Evolutionary conservation across 2,797 vertebrate genomes (phyloP).

Genomic region (Mus spretus): DNA sequence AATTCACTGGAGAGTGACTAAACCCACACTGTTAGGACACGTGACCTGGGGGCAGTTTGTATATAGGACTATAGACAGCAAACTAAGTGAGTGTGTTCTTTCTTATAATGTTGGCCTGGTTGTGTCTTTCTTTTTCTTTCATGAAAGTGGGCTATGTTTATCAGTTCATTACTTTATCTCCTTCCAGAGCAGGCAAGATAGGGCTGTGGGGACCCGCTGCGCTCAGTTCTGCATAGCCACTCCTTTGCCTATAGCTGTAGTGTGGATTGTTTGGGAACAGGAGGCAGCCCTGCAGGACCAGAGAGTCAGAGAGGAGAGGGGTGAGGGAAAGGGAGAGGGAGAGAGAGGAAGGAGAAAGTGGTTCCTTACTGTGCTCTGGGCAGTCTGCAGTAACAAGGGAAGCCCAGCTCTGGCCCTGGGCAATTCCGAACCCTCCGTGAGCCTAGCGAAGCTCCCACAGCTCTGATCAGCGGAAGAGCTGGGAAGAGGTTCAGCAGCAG

Average conservation of each 20-base stretch:
- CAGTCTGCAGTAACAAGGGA: too few relatives aligned
- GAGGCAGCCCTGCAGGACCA: not conserved
- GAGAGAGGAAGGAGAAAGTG: not conserved
- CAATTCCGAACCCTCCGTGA: not conserved
- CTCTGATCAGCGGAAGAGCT: not conserved
- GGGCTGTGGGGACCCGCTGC: not conserved
- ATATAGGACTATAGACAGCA: not conserved
- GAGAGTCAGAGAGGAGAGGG: not conserved
- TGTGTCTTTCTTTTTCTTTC: not conserved
- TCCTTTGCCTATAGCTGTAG: not conserved
- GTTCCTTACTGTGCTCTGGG: not conserved
- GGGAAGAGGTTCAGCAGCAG: not conserved
- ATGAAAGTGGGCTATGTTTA: not conserved
- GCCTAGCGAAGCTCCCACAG: fast-evolving
- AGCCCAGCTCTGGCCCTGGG: not conserved
- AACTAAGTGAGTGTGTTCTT: not conserved
- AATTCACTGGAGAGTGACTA: not conserved
- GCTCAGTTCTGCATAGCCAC: not conserved
- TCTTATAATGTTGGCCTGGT: not conserved
- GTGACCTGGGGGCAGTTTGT: not conserved
- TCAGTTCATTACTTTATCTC: not conserved
- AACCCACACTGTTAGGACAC: not conserved
- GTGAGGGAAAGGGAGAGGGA: not conserved
- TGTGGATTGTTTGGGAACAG: not conserved
- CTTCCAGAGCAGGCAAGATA: not conserved